A percentile compares a stretch with the other conserved stretches of the same genome.
Conservation (phyloP, 2,888 invertebrate species). For the Augiades crinisus region DNA sequence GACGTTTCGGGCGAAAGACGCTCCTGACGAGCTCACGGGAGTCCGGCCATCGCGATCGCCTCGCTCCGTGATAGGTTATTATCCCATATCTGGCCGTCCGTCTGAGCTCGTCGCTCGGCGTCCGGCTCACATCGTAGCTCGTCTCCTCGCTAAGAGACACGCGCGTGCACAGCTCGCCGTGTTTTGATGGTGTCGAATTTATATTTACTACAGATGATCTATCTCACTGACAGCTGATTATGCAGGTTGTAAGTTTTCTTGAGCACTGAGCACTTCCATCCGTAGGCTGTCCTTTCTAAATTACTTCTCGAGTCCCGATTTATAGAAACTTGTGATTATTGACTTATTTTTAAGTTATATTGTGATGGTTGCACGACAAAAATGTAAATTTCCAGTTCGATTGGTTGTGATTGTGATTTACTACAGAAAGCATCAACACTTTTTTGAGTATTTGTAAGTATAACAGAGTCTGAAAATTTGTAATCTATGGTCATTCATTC, state of each 20-base stretch:
- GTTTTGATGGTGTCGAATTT: conserved; percentile 77
- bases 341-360: conserved; percentile 67
- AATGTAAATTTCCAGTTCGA: conserved; percentile 75
- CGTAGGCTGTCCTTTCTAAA: conserved; percentile 59
- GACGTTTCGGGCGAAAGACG: conserved; percentile 49
- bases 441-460: conserved; percentile 73
- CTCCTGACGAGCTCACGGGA: conserved; percentile 57
- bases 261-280: conserved; percentile 74
- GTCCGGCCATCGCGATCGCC: conserved; percentile 67
- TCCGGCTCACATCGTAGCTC: conserved; percentile 65
- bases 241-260: conserved; percentile 80
- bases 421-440: conserved; percentile 82
- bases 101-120: conserved; percentile 49
- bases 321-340: conserved; percentile 52
- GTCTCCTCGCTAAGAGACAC: conserved; percentile 65
- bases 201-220: conserved; percentile 82
- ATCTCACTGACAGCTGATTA: conserved; percentile 82
- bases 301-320: conserved; percentile 49
- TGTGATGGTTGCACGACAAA: conserved; percentile 64
- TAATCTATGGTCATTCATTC: conserved; percentile 64
- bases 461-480: conserved; percentile 47
- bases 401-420: conserved; percentile 72
- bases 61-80: conserved; percentile 76
- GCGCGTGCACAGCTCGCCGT: conserved; percentile 58
- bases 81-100: conserved; percentile 70